Percentiles rank a stretch among this genome's conserved stretches.
Conservation (phyloP, 2,888 invertebrate species). For the Cerastis rubricosa region DNA sequence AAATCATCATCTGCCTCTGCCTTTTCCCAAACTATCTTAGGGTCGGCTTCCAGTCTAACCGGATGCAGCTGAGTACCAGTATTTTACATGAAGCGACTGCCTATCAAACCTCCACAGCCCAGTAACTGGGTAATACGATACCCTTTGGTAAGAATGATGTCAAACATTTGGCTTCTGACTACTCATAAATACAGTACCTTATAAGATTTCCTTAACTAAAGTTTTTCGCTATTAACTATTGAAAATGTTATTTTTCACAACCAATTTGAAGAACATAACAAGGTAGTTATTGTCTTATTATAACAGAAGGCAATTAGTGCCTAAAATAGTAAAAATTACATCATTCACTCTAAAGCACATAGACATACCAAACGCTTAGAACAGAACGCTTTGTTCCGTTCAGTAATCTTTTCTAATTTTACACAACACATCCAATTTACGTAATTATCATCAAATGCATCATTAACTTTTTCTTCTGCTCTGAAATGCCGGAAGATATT, state of each 20-base stretch:
- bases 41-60: too few species aligned
- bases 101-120: too few species aligned
- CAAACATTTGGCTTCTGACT: too few species aligned
- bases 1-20: too few species aligned
- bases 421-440: not conserved
- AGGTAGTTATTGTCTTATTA: not conserved
- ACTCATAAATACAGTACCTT: too few species aligned
- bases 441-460: constrained; percentile 23
- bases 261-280: not conserved
- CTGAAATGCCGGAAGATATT: constrained; percentile 18
- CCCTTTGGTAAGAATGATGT: too few species aligned
- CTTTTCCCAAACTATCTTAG: too few species aligned
- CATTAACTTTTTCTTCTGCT: constrained; percentile 13
- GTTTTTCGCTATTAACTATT: not conserved
- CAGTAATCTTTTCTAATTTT: not conserved
- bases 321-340: not conserved
- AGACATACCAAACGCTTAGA: not conserved
- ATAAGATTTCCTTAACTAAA: not conserved
- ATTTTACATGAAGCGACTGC: too few species aligned
- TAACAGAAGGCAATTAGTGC: not conserved
- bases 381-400: not conserved
- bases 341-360: not conserved
- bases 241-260: not conserved
- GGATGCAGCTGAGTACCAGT: too few species aligned
- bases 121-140: too few species aligned